Base-by-base conservation (phyloP, 2,797 vertebrate species). In the Salmo trutta region DNA sequence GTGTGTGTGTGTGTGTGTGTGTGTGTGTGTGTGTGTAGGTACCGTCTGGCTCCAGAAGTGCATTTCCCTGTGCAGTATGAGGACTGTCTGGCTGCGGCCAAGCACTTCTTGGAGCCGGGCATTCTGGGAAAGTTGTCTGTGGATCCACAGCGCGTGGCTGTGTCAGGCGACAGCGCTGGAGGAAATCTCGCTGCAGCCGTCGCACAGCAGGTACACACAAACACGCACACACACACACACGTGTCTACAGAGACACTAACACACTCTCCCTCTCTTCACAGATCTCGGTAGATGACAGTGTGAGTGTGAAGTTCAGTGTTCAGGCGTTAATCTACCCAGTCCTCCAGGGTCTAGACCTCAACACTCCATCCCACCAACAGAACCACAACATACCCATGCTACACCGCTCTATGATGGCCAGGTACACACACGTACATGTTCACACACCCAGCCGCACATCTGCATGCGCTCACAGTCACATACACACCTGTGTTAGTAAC, bases 111-210 rank as follows among this genome's bases (percentile, higher is more conserved):
- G 91, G 95, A 87, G 52, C 92, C 91, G 0, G 94, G 95, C 6
- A 88, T 98, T 86, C 87, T 97, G 80, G 84, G 91, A 62, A 90
- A 88, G 75, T 98, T 97, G 71, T 94, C 93, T 0, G 94, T 96
- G 12, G 96, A 99, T 82, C 96, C 97, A 0, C 85, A 82, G 53
- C 94, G 96, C 31, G 92, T 99, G 47, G 97, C 93, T 0, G 88
- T 99, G 86, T 94, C 97, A 27, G 98, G 98, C 0, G 98, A 99
- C 88, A 99, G 98, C 0, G 96, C 97, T 1, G 98, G 98, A 81
- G 98, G 98, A 47, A 99, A 99, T 86, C 84, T 99, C 79, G 97
- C 97, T 0, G 97, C 97, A n/a, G 97, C 95, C 1, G 91, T 98
- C n/a, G 91, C 94, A 80, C 97, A 98, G 84, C 94, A 96, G 96